These are phyloP conservation scores for Cinara cedri DNA, from an alignment of 2,888 invertebrate genomes.

Conservation along the genomic window DNA sequence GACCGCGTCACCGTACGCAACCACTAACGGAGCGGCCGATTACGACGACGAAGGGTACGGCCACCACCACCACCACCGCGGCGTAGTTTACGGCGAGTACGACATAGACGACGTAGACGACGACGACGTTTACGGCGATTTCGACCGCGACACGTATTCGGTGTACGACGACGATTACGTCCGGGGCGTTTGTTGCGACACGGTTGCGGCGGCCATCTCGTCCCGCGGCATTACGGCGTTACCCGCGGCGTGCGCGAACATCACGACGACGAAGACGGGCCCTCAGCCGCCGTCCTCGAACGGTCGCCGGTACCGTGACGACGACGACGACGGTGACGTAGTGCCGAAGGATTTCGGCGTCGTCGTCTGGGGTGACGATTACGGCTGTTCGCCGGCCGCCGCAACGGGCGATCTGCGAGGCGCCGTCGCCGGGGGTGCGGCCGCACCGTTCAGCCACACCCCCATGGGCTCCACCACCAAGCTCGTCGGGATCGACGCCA, in stretches of 20 bases:
- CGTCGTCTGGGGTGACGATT: slow-evolving; percentile 27
- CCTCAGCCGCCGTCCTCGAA: not conserved
- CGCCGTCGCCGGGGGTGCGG: slow-evolving; percentile 57
- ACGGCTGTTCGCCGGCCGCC: not conserved
- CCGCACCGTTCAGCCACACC: slow-evolving; percentile 59
- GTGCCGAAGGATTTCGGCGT: not conserved
- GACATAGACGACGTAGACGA: not conserved
- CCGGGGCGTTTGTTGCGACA: slow-evolving; percentile 4
- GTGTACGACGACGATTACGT: slow-evolving; percentile 6
- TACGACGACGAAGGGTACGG: not conserved
- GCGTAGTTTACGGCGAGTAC: not conserved
- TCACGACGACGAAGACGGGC: not conserved
- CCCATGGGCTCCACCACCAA: slow-evolving; percentile 61
- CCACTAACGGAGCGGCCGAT: not conserved
- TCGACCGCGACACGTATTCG: slow-evolving; percentile 13
- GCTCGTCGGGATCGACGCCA: slow-evolving; percentile 59
- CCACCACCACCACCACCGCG: not conserved
- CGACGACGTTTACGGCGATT: not conserved
- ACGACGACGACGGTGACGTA: slow-evolving; percentile 3
- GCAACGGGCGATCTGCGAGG: slow-evolving; percentile 21
- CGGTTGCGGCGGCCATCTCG: slow-evolving; percentile 15
- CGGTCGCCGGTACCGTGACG: not conserved
- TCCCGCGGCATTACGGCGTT: not conserved
- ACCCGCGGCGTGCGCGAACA: not conserved
- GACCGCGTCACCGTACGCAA: slow-evolving; percentile 35